These are phyloP conservation scores for Eospalax fontanierii DNA, from an alignment of 2,797 vertebrate species.

Conservation along the genomic window DNA sequence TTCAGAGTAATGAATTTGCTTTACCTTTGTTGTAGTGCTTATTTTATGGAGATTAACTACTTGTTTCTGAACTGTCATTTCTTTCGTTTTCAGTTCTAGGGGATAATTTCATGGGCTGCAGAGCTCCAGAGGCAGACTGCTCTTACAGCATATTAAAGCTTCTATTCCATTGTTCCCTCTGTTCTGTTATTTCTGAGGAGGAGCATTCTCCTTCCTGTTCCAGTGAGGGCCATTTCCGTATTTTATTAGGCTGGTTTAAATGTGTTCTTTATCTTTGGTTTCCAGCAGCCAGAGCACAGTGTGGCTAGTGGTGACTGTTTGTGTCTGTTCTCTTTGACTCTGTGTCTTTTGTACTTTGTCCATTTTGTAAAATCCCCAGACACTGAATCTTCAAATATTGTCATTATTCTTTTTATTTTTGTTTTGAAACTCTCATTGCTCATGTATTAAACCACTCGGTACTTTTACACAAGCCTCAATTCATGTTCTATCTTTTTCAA, in stretches of 20 bases:
- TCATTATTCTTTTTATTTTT: not conserved
- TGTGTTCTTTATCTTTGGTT: conserved; percentile 16
- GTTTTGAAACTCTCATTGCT: not conserved
- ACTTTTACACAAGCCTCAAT: not conserved
- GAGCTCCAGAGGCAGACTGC: not conserved
- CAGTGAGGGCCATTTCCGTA: not conserved
- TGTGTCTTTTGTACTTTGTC: not conserved
- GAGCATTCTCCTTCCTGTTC: not conserved
- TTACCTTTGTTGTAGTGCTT: not conserved
- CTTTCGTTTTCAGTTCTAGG: not conserved
- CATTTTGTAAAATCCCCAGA: not conserved
- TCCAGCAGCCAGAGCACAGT: not conserved
- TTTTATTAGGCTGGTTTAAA: not conserved
- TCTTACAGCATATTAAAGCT: not conserved
- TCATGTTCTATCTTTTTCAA: not conserved
- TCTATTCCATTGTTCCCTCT: not conserved
- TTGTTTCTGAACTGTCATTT: not conserved
- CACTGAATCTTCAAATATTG: not conserved
- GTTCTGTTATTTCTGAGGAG: not conserved
- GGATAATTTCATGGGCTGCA: not conserved
- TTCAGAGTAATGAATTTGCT: not conserved
- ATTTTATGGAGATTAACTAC: not conserved
- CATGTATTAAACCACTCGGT: not conserved
- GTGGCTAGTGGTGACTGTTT: not conserved
- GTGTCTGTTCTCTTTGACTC: not conserved